Base-by-base conservation (phyloP, 92 coral and sea anemone genomes). In the Micromussa lordhowensis region DNA sequence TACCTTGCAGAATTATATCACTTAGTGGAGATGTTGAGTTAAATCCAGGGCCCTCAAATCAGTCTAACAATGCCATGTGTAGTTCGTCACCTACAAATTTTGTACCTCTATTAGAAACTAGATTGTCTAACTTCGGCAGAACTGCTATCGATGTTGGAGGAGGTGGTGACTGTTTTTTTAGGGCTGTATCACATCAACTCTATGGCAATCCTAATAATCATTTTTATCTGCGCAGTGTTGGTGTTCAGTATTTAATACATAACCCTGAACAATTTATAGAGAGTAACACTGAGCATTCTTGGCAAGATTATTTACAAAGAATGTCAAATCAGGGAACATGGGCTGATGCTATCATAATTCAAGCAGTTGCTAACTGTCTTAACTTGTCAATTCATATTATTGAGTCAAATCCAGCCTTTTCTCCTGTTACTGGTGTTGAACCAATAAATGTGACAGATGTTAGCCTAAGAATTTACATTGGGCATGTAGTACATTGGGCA, bases 321-420 rank as follows among this genome's bases (percentile, higher is more conserved):
- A 92, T 89, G 91, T 82, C 91, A 48, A 24, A 82, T 18, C 88
- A 85, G 58, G 91, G 95, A 36, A 90, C 95, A 76, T 92, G 93
- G 93, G 89, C 88, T 76, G 95, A 92, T 90, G 80, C 79, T 38
- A 77, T 92, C 49, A 70, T 87, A 82, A 81, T 92, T 61, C 96
- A 93, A 91, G 92, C 94, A 70, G 94, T 93, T 53, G 85, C 95
- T 29, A 92, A 92, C 75, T 49, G 90, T 57, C 54, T 87, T 4
- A 77, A 90, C 82, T 16, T 92, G 68, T 40, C 75, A 73, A 91
- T 93, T 57, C 78, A 84, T 38, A 92, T 92, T 24, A 35, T 68
- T 55, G 94, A 91, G 69, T 90, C 87, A 68, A 55, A 80, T 90
- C 86, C 69, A 80, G 58, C 11, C 10, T 90, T 90, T 80, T 69